Conservation (phyloP, 2,888 invertebrate species). For the Trissonchulus latispiculum region DNA sequence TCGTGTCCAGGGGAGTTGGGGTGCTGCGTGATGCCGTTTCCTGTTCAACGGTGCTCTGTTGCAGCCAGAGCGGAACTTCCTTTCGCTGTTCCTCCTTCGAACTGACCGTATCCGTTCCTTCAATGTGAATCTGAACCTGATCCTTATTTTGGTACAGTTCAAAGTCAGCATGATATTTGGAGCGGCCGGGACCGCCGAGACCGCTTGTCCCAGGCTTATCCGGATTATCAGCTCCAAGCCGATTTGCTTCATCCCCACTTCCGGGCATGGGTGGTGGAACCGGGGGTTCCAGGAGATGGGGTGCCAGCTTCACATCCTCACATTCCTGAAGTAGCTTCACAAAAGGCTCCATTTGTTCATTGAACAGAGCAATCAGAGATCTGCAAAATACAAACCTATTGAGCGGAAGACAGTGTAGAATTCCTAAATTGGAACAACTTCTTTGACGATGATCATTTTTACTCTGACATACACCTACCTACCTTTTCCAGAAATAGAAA, state of each 20-base stretch:
- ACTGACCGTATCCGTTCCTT: no score
- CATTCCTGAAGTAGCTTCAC: conserved; percentile 34
- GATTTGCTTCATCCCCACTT: not conserved
- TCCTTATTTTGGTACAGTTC: conserved; percentile 17
- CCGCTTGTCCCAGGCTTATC: no score
- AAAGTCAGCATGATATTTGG: not conserved
- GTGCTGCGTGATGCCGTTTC: no score
- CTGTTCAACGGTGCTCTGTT: conserved; percentile 17
- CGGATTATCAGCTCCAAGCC: not conserved
- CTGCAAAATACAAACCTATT: no score
- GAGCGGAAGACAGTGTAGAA: no score
- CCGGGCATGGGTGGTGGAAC: not conserved
- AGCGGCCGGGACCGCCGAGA: not conserved
- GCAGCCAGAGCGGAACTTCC: conserved; percentile 20
- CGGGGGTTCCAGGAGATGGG: conserved; percentile 37
- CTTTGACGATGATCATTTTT: no score
- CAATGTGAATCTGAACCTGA: conserved; percentile 20
- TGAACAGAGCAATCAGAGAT: conserved; percentile 38
- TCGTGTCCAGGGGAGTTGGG: no score
- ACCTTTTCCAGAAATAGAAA: no score
- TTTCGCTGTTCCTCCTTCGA: no score
- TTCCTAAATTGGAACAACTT: no score
- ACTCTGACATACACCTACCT: no score
- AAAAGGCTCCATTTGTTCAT: conserved; percentile 40
- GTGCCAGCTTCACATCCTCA: conserved; percentile 38